Evolutionary conservation across 1,140 invertebrate genomes (phyloP).

Genomic region (Akabosia matsudoensis): DNA sequence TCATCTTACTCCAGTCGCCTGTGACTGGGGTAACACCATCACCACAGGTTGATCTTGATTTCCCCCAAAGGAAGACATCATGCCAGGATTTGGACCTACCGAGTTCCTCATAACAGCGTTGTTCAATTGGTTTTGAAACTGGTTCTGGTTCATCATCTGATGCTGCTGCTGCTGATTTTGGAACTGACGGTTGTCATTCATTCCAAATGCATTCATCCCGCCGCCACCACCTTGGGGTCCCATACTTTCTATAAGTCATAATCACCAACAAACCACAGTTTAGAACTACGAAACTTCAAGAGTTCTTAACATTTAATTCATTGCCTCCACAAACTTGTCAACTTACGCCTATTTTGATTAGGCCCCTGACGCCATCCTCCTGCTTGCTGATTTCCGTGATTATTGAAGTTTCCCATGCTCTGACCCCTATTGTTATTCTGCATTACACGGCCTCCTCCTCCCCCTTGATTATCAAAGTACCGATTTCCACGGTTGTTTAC

Average conservation of each 20-base stretch:
- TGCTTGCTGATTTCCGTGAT: not conserved
- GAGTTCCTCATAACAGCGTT: not conserved
- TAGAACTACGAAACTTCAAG: not conserved
- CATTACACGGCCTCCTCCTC: not conserved
- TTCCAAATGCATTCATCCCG: slow-evolving; percentile 10
- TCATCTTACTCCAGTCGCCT: slow-evolving; percentile 13
- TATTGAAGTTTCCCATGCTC: not conserved
- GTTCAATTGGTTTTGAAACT: not conserved
- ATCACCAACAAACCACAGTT: not conserved
- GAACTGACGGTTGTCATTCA: not conserved
- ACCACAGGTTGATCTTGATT: slow-evolving; percentile 22
- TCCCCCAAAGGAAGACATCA: slow-evolving; percentile 22
- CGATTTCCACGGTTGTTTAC: not conserved
- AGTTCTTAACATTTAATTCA: not conserved
- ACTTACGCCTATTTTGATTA: slow-evolving; percentile 6
- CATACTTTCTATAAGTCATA: not conserved
- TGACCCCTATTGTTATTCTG: not conserved
- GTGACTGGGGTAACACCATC: slow-evolving; percentile 17
- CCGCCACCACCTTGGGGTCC: not conserved
- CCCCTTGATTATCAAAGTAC: not conserved
- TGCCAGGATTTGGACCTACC: slow-evolving; percentile 22
- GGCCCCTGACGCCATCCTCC: slow-evolving; percentile 6
- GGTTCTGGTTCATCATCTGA: not conserved
- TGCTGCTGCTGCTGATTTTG: not conserved
- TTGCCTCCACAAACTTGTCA: not conserved